phyloP scores from a whole-genome alignment of 2,113 vertebrate species.

The Sciurus niger region DNA sequence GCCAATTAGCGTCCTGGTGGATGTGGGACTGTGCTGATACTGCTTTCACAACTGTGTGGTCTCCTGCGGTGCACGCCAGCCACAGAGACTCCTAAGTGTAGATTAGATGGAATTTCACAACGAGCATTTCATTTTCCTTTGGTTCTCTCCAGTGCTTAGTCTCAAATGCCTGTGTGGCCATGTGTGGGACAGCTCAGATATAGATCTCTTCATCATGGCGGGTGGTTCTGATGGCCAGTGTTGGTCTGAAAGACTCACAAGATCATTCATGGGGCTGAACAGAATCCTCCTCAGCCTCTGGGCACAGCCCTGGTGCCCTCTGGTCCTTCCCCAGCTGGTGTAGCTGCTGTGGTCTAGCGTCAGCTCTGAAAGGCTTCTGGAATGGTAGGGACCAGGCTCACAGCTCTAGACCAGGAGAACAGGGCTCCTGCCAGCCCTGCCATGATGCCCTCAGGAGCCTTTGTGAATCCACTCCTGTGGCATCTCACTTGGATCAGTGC shows the following conservation, averaged over 20 bases:
- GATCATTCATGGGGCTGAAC: neutral
- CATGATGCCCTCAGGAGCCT: neutral
- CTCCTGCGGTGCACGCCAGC: accelerated
- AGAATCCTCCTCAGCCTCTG: accelerated
- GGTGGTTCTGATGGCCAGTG: neutral
- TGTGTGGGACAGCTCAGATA: too few relatives aligned
- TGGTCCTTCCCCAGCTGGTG: too few relatives aligned
- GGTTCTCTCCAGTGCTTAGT: too few relatives aligned
- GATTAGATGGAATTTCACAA: neutral
- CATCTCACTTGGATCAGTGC: neutral
- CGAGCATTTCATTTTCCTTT: neutral
- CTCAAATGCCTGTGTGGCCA: too few relatives aligned
- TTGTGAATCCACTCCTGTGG: neutral
- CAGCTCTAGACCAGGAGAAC: too few relatives aligned
- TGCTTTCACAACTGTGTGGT: neutral
- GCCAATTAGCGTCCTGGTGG: neutral
- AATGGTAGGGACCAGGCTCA: too few relatives aligned
- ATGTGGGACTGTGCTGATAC: neutral
- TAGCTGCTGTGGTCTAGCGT: too few relatives aligned
- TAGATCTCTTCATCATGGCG: neutral
- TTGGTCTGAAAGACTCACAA: neutral
- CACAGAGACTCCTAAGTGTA: neutral
- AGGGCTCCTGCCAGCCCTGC: neutral
- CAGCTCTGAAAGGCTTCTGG: accelerated
- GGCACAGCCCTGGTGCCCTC: neutral